A percentile compares a stretch with the other conserved stretches of the same genome.
These are phyloP conservation scores for Drosophila albomicans DNA, from an alignment of 1,140 invertebrate genomes.

Conservation along the genomic window DNA sequence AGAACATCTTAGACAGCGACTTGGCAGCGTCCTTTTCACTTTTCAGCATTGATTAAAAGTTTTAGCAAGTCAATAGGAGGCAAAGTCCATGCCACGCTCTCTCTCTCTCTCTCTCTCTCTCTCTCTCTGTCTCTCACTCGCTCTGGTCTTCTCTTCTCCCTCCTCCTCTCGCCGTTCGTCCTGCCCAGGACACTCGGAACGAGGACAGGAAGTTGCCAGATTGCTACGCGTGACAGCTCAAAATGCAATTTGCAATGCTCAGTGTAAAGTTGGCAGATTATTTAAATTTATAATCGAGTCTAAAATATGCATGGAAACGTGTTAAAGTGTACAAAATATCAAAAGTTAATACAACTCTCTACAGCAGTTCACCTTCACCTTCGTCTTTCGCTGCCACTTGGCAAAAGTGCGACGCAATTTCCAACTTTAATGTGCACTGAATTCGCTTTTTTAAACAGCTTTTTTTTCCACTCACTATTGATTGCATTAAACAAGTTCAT, in stretches of 20 bases:
- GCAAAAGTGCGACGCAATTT: too few relatives aligned
- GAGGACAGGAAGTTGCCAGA: constrained; percentile 28
- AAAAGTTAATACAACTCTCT: constrained; percentile 24
- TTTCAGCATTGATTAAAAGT: constrained; percentile 55
- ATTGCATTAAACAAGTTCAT: too few relatives aligned
- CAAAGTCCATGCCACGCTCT: constrained; percentile 13
- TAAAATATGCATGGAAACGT: constrained; percentile 46
- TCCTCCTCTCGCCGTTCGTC: background rate
- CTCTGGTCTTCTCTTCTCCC: background rate
- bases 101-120: too few relatives aligned
- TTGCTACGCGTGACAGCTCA: constrained; percentile 57
- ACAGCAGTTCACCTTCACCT: background rate
- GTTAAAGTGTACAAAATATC: constrained; percentile 34
- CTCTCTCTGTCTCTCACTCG: background rate
- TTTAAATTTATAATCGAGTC: constrained; percentile 56
- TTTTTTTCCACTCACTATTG: too few relatives aligned
- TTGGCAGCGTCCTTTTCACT: constrained; percentile 17
- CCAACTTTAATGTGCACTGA: too few relatives aligned
- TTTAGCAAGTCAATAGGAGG: constrained; percentile 48
- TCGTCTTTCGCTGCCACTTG: too few relatives aligned
- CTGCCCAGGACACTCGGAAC: background rate
- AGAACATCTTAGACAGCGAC: background rate
- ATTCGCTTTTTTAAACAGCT: too few relatives aligned
- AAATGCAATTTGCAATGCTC: constrained; percentile 76
- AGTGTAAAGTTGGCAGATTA: constrained; percentile 53